Base-by-base conservation (phyloP, 2,888 invertebrate species). In the Heliconius charithonia region DNA sequence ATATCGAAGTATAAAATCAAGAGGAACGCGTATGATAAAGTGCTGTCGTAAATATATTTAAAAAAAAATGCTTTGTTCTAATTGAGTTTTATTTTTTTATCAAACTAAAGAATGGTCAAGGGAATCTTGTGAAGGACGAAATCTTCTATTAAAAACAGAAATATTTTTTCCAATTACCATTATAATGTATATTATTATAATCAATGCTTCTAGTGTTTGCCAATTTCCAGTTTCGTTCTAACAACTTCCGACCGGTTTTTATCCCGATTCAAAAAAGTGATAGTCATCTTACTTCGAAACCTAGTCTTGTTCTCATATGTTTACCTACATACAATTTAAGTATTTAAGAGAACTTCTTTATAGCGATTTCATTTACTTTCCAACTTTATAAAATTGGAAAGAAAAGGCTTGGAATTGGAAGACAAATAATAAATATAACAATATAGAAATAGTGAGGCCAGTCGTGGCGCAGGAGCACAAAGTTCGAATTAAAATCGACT, bases 251-350 rank as follows among this genome's bases (percentile, higher is more conserved):
- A 92, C 93, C 92, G 92, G 93, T 93, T 90, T 85, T 63, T 22
- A 82, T 87, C 85, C 86, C 85, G 87, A 88, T 87, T 88, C 88
- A 89, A 83, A 89, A 89, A 90, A 90, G 88, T 88, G 89, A 91
- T 91, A 91, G 89, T 89, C 88, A 90, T 88, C 88, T 85, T 83
- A 85, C 84, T 86, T 85, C 86, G 82, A 88, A 87, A 87, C 87
- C 87, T 86, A 85, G 85, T 84, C 84, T 81, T 82, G 81, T 81
- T 81, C 79, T 79, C 82, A 78, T 81, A 72, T 83, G 81, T 82
- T 81, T 79, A 79, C 82, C 75, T 81, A 59, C 59, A 59, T 25
- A 72, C 32, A 16, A 56, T 56, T n/a, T 9, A 32, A 56, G 56
- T 72, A 69, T 69, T 69, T 37, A 13, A 79, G 75, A 45, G 59